phyloP scores from a whole-genome alignment of 1,140 invertebrate genomes.

The Acromyrmex charruanus region DNA sequence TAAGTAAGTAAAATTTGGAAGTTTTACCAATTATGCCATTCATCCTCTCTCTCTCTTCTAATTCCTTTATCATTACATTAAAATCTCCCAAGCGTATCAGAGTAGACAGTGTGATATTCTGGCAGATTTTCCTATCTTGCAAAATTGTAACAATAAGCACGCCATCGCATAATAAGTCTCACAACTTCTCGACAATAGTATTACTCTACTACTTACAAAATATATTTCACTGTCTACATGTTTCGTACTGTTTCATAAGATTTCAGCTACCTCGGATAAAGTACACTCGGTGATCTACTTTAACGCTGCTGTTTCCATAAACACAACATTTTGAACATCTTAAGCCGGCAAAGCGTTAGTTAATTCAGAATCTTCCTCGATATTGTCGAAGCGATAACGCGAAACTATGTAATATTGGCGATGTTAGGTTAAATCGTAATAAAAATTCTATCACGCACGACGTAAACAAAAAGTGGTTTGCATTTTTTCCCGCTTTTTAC shows the following conservation, averaged over 20 bases:
- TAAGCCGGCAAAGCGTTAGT: slow-evolving; percentile 13
- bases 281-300: slow-evolving; percentile 28
- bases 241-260: slow-evolving; percentile 34
- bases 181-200: slow-evolving; percentile 50
- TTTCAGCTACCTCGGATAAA: slow-evolving; percentile 31
- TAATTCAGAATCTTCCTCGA: not conserved
- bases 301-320: slow-evolving; percentile 4
- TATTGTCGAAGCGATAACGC: not conserved
- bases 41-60: slow-evolving; percentile 6
- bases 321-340: slow-evolving; percentile 30
- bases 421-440: slow-evolving; percentile 27
- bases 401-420: slow-evolving; percentile 7
- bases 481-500: slow-evolving; percentile 40
- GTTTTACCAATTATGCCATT: slow-evolving; percentile 34
- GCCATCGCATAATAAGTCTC: slow-evolving; percentile 53
- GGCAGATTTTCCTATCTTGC: slow-evolving; percentile 49
- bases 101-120: slow-evolving; percentile 47
- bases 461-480: slow-evolving; percentile 24
- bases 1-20: slow-evolving; percentile 39
- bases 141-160: slow-evolving; percentile 56
- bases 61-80: slow-evolving; percentile 51
- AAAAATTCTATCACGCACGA: slow-evolving; percentile 25
- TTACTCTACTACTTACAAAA: slow-evolving; percentile 48
- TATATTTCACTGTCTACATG: slow-evolving; percentile 42
- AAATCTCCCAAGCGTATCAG: slow-evolving; percentile 39